Percentiles rank a stretch among this genome's conserved stretches.
These are phyloP conservation scores for Hyperoplus immaculatus DNA, from an alignment of 2,797 vertebrate genomes.

Conservation along the genomic window DNA sequence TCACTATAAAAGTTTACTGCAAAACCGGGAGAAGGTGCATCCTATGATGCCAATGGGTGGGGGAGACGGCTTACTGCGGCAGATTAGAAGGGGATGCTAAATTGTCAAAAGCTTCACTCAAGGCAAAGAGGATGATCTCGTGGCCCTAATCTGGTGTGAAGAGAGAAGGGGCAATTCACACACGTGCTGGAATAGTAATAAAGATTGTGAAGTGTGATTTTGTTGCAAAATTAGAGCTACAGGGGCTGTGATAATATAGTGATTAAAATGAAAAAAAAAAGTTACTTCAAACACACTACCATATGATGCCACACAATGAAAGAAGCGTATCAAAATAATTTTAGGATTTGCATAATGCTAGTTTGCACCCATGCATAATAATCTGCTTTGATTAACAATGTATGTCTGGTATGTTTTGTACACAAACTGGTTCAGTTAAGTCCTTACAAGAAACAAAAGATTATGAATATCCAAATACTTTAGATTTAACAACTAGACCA, in stretches of 20 bases:
- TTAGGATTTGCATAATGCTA: background rate
- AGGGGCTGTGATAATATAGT: constrained; percentile 1
- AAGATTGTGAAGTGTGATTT: constrained; percentile 26
- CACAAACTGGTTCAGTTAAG: background rate
- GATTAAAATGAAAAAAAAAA: background rate
- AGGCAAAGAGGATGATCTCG: constrained; percentile 23
- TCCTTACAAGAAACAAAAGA: background rate
- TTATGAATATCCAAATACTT: background rate
- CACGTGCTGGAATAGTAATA: constrained; percentile 5
- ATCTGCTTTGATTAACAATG: background rate
- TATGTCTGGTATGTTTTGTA: background rate
- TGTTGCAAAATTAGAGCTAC: constrained; percentile 3
- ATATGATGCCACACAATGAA: background rate
- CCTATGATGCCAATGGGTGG: constrained; percentile 23
- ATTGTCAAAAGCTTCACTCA: constrained; percentile 47
- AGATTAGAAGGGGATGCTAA: constrained; percentile 44
- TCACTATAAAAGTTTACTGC: constrained; percentile 57
- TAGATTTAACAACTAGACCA: background rate
- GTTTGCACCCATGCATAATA: background rate
- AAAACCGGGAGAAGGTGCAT: constrained; percentile 29
- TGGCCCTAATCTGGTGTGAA: constrained; percentile 18
- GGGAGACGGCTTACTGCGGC: constrained; percentile 40
- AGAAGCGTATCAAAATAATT: background rate
- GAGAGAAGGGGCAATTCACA: background rate
- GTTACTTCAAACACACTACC: background rate